phyloP scores from a whole-genome alignment of 2,113 vertebrate genomes.

The Osmerus eperlanus region DNA sequence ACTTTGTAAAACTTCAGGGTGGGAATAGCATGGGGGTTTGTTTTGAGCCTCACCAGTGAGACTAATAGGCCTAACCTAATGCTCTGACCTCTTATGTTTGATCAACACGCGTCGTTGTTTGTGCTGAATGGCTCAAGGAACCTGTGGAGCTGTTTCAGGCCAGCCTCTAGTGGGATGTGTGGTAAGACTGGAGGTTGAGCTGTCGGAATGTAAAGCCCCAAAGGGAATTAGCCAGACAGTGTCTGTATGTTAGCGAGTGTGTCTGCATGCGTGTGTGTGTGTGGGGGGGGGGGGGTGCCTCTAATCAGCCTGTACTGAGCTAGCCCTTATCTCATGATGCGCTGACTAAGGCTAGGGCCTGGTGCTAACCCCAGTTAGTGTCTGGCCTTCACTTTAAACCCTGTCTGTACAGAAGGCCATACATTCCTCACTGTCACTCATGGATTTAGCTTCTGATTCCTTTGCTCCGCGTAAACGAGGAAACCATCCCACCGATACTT shows the following conservation, averaged over 20 bases:
- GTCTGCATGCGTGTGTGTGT: conserved; percentile 8
- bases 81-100: neutral
- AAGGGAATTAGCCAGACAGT: neutral
- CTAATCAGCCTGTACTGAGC: neutral
- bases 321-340: neutral
- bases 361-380: neutral
- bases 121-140: neutral
- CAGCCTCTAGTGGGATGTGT: no score
- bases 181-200: no score
- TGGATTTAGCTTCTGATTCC: conserved; percentile 12
- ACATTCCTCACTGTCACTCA: neutral
- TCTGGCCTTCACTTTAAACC: neutral
- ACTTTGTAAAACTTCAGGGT: neutral
- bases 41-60: no score
- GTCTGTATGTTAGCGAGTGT: neutral
- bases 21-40: conserved; percentile 1
- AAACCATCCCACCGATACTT: conserved; percentile 12
- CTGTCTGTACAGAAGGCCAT: conserved; percentile 30
- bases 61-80: no score
- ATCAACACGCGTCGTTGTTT: neutral
- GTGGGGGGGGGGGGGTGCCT: neutral
- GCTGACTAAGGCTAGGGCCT: neutral
- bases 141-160: no score
- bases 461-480: conserved; percentile 15
- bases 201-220: no score